phyloP scores from a whole-genome alignment of 2,797 vertebrate genomes.

The Syngnathus acus region DNA sequence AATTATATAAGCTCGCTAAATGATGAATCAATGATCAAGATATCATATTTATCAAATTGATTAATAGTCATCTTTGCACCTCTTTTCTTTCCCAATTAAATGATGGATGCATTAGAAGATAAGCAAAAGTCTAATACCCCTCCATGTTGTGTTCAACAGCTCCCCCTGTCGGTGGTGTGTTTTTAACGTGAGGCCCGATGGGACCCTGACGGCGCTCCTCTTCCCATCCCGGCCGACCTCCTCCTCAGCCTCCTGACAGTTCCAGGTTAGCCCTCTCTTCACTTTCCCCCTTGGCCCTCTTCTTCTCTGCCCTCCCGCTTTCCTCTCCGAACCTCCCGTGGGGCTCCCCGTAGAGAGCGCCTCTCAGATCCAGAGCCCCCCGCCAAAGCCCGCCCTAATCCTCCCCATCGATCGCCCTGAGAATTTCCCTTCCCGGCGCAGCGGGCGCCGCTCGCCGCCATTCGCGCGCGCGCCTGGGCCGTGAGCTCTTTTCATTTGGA shows the following conservation, averaged over 20 bases:
- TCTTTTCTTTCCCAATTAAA: neutral
- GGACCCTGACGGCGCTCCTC: conserved; percentile 47
- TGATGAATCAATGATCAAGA: too few species aligned
- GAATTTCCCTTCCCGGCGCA: conserved; percentile 72
- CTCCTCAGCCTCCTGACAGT: conserved; percentile 70
- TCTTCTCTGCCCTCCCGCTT: conserved; percentile 40
- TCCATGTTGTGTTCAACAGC: neutral
- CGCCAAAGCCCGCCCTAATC: conserved; percentile 76
- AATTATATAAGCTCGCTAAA: too few species aligned
- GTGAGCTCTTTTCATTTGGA: conserved; percentile 40
- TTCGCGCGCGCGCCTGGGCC: conserved; percentile 52
- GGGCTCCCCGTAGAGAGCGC: conserved; percentile 68
- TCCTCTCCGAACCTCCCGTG: conserved; percentile 59
- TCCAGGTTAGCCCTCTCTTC: conserved; percentile 71
- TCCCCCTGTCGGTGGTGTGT: neutral
- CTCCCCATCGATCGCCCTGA: conserved; percentile 76
- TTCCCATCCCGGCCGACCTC: conserved; percentile 57
- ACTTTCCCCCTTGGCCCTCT: conserved; percentile 42
- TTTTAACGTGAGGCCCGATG: conserved; percentile 23
- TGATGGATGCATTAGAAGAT: neutral
- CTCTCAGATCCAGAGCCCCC: conserved; percentile 69
- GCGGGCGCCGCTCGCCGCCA: conserved; percentile 50
- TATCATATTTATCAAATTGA: too few species aligned
- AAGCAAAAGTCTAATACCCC: neutral
- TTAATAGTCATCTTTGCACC: too few species aligned